Percentiles rank a stretch among this genome's conserved stretches.
phyloP scores from a whole-genome alignment of 2,888 invertebrate species.

The Hirtodrosophila trivittata region DNA sequence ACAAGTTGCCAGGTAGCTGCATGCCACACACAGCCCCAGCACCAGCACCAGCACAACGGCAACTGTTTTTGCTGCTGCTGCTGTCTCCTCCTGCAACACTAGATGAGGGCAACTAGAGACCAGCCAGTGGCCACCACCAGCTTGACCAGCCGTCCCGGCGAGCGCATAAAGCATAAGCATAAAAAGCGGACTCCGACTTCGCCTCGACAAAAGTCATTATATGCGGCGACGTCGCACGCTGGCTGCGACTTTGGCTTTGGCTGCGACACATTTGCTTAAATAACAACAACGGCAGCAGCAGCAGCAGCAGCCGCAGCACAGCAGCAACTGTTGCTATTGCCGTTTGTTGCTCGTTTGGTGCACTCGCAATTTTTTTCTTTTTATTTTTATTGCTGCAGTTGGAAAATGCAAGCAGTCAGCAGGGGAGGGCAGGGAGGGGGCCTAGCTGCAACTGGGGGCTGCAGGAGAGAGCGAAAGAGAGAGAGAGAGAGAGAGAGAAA shows the following conservation, averaged over 20 bases:
- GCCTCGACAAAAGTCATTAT: conserved; percentile 74
- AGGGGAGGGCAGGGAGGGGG: conserved; percentile 6
- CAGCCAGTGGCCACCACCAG: conserved; percentile 55
- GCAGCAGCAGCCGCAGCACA: conserved; percentile 21
- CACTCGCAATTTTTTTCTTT: conserved; percentile 16
- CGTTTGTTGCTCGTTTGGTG: conserved; percentile 65
- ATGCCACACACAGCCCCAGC: conserved; percentile 69
- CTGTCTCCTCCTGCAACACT: conserved; percentile 45
- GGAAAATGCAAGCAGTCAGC: conserved; percentile 65
- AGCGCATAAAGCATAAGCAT: conserved; percentile 81
- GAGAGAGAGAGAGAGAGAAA: conserved; percentile 17
- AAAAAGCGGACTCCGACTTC: conserved; percentile 61
- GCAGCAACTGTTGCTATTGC: conserved; percentile 48
- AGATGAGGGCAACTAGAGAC: conserved; percentile 33
- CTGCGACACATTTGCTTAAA: conserved; percentile 80
- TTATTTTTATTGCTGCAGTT: conserved; percentile 64
- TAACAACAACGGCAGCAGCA: conserved; percentile 64
- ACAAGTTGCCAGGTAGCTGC: conserved; percentile 52
- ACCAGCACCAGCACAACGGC: conserved; percentile 48
- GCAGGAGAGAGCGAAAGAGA: conserved; percentile 4
- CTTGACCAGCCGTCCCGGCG: conserved; percentile 72
- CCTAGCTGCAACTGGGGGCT: conserved; percentile 16
- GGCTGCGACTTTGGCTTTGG: conserved; percentile 70
- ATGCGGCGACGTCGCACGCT: conserved; percentile 47
- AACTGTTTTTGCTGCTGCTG: conserved; percentile 47